phyloP scores from a whole-genome alignment of 2,888 invertebrate species.

The Dicranocentrus wangi region DNA sequence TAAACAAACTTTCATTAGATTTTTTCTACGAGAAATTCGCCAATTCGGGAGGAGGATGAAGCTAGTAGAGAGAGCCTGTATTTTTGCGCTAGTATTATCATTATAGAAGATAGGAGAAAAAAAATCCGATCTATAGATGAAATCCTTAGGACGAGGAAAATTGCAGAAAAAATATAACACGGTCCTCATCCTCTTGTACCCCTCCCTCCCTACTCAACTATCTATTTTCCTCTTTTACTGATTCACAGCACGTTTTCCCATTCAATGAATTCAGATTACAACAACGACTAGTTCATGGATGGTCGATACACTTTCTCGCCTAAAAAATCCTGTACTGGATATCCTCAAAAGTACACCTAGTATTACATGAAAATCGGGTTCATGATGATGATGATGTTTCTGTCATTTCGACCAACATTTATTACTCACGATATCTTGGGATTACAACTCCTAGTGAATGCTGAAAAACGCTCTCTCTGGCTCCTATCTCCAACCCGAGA shows the following conservation, averaged over 20 bases:
- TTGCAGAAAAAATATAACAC: not conserved
- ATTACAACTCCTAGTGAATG: slow-evolving; percentile 31
- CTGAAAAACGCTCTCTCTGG: slow-evolving; percentile 10
- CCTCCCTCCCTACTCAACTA: not conserved
- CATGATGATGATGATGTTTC: slow-evolving; percentile 49
- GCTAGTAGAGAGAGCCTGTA: no score
- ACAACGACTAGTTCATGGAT: slow-evolving; percentile 29
- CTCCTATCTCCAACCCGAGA: not conserved
- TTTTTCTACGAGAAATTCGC: slow-evolving; percentile 32
- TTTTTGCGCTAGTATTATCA: slow-evolving; percentile 12
- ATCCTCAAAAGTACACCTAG: not conserved
- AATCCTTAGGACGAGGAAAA: no score
- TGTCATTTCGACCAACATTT: slow-evolving; percentile 56
- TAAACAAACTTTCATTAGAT: slow-evolving; percentile 20
- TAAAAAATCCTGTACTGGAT: not conserved
- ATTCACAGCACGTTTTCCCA: slow-evolving; percentile 36
- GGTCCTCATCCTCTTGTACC: not conserved
- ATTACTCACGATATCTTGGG: slow-evolving; percentile 60
- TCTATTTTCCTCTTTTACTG: slow-evolving; percentile 8
- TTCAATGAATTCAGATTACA: slow-evolving; percentile 60
- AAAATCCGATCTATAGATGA: no score
- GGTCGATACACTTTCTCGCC: slow-evolving; percentile 24
- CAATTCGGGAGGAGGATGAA: slow-evolving; percentile 6
- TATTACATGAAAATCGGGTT: slow-evolving; percentile 13
- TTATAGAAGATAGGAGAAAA: no score